Base-by-base conservation (phyloP, 2,113 vertebrate species). In the Cromileptes altivelis region DNA sequence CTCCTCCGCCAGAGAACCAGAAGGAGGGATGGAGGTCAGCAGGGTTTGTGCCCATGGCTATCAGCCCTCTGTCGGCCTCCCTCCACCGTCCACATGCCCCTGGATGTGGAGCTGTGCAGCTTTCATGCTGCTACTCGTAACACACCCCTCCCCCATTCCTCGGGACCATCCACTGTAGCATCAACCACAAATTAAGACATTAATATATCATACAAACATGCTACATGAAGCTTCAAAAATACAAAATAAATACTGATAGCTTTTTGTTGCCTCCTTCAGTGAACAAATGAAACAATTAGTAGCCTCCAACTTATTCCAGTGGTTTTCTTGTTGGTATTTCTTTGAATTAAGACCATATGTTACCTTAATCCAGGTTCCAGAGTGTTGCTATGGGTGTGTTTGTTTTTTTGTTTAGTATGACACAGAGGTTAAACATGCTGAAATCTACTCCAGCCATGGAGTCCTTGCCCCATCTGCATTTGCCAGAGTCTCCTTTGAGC, bases 371-470 rank as follows among this genome's bases (percentile, higher is more conserved):
- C 40, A 57, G 60, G 15, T 15, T 75, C 78, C 52, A 25, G 17
- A 4, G 4, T 25, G 60, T n/a, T 23, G 23, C 18, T 64, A 13
- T 70, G 74, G 21, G 6, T 40, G 17, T 18, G 75, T 67, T 52
- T 67, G 27, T n/a, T 58, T 84, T 37, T 49, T 56, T 70, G 25
- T 61, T 71, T 40, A 30, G 11, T 18, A 50, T 45, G 21, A 45
- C n/a, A 52, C n/a, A 30, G 1, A 6, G 7, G 6, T 25, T 55
- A 13, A 70, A 50, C 9, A 21, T 25, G 42, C 30, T 9, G 3
- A 62, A 37, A 6, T 37, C 67, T 25, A 15, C 12, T 47, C 37
- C n/a, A 70, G 25, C 13, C 17, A 3, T 2, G 30, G 23, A 15
- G n/a, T 62, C 21, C 1, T 18, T 19, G 50, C 30, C 45, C 15